Base-by-base conservation (phyloP, 35 echinoderm and acorn worm species). In the Antedon bifida region DNA sequence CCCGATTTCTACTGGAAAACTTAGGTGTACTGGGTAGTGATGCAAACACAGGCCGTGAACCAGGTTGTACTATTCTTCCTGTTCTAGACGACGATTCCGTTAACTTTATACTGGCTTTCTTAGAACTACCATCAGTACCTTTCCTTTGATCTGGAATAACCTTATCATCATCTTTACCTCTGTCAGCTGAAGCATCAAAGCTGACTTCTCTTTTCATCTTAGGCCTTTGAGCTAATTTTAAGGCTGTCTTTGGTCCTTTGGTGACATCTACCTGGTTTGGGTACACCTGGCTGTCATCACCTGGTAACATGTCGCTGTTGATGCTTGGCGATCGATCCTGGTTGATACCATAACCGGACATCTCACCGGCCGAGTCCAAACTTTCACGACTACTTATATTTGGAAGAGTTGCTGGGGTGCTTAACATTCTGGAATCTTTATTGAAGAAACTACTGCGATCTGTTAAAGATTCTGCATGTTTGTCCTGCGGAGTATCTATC, bases 231-330 rank as follows among this genome's bases (percentile, higher is more conserved):
- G 75, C 31, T 38, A 35, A 4, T 21, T 28, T 85, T 75, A 30
- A 13, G 9, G 32, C 34, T 38, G 81, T 32, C 30, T 83, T 83
- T 31, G 45, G 30, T 26, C 29, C 29, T 46, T 79, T 91, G 34
- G 95, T 99, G 2, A 99, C 95, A 83, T 99, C 95, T 17, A 76
- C 82, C 23, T 82, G 82, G 30, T 79, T 88, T 5, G 78, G 78
- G 14, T 87, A 85, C 8, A 90, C 88, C 12, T 84, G 78, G 45
- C 95, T 99, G 28, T 92, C 83, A 88, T 99, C 91, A 35, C 95
- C 95, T 29, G 90, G 95, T 1, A 81, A 85, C 14, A 99, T 75
- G 77, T 99, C 95, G 36, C 95, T 99, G 30, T 99, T 88, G 30
- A 36, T 79, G 79, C 33, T 80, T 35, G 36, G n/a, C 13, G 76